Conservation (phyloP, 2,113 vertebrate species). For the Prionailurus viverrinus region DNA sequence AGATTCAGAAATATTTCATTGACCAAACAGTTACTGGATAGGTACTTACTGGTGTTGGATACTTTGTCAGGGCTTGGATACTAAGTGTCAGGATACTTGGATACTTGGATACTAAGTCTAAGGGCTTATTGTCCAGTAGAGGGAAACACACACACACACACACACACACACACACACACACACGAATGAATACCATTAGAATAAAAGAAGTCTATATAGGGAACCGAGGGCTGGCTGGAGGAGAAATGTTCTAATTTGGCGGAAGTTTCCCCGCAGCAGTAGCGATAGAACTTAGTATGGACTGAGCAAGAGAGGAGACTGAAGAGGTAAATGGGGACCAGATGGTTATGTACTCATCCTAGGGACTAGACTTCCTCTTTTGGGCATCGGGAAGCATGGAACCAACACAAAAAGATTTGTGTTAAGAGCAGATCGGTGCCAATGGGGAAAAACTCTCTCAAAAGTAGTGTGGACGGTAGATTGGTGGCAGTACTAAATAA, state of each 20-base stretch:
- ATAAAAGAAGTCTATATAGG: background rate
- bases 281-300: background rate
- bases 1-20: slow-evolving; percentile 37
- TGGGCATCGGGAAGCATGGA: background rate
- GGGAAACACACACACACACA: background rate
- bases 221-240: background rate
- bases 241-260: background rate
- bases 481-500: background rate
- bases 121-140: background rate
- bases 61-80: background rate
- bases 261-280: background rate
- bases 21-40: background rate
- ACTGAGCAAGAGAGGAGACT: background rate
- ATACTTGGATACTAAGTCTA: background rate
- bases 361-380: background rate
- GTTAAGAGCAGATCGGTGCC: slow-evolving; percentile 6
- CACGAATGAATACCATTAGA: background rate
- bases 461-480: background rate
- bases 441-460: background rate
- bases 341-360: background rate
- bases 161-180: too few species aligned
- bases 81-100: too few species aligned
- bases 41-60: background rate
- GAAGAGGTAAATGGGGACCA: background rate
- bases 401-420: background rate